Evolutionary conservation across 2,888 invertebrate genomes (phyloP), one percentile per base, ranked within the genome.

Genomic region (Congeria kusceri): DNA sequence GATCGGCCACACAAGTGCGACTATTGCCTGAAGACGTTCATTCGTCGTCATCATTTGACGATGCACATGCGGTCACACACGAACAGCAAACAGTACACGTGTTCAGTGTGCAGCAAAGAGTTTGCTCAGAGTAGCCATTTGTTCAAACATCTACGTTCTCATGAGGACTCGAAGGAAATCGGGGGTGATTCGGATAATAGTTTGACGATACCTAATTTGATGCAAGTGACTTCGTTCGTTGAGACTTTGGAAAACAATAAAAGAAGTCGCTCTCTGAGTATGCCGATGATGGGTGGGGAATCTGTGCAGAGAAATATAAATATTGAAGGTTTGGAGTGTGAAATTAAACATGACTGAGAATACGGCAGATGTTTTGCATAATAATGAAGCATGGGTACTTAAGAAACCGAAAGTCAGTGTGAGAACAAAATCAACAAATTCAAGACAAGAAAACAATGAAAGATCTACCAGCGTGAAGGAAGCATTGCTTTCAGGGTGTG

Each of bases 21-120:
- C 1, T 47, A 25, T 25, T 53, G 53, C 18, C 53, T 9, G 23
- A 87, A 87, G 64, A 82, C 85, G 1, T 87, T 86, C 28, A 87
- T 87, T 47, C 85, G 86, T 56, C 78, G 84, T 1, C 87, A 87
- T 80, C 87, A 87, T 72, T 69, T 87, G 0, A 87, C 84, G 0
- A 87, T 86, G 74, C 87, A 87, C 49, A 65, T 82, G 61, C 68
- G 83, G 7, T 85, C 85, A 49, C 87, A 87, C 56, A 65, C 65
- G 3, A 78, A 78, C 1, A 71, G 67, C 1, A 84, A 84, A 32
- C 83, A 74, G 0, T 82, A 82, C 18, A 63, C 64, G 2, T 86
- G 85, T 58, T 77, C 83, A 5, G 62, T 80, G 28, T 85, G 85
- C 57, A 49, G 75, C 23, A 82, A 84, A 28, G 83, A 80, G 39